phyloP scores from a whole-genome alignment of 2,797 vertebrate genomes.

The Chrysocyon brachyurus region DNA sequence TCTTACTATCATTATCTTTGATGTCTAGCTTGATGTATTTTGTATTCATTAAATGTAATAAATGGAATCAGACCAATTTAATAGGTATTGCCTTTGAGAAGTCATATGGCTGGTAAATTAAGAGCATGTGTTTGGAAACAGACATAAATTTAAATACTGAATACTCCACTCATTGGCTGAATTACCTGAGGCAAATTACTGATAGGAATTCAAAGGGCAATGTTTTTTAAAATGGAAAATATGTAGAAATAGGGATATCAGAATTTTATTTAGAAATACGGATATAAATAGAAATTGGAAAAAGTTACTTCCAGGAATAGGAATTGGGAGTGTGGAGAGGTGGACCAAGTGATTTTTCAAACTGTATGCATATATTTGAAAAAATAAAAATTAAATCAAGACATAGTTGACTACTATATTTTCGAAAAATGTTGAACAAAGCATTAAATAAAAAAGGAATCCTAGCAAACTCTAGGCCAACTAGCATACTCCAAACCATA shows the following conservation, averaged over 20 bases:
- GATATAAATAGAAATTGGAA: background rate
- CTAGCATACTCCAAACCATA: background rate
- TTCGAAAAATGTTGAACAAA: conserved; percentile 18
- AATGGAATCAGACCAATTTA: conserved; percentile 16
- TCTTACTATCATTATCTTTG: conserved; percentile 35
- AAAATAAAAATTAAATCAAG: conserved; percentile 6
- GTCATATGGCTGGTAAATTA: background rate
- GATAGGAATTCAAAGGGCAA: conserved; percentile 13
- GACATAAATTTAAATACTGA: background rate
- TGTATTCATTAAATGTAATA: conserved; percentile 16
- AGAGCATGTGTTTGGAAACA: conserved; percentile 12
- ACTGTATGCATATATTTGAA: background rate
- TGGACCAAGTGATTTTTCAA: conserved; percentile 16
- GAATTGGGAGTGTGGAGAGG: background rate
- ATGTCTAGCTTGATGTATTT: background rate
- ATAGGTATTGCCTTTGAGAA: background rate
- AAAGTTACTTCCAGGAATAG: background rate
- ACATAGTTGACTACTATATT: background rate
- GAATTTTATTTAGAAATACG: conserved; percentile 11
- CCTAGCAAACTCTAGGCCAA: background rate
- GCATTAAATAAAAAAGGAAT: background rate
- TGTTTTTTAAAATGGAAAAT: background rate
- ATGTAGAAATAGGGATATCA: background rate
- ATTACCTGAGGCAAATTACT: background rate
- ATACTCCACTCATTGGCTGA: background rate